A percentile compares a stretch with the other conserved stretches of the same genome.
Conservation (phyloP, 1,140 invertebrate genomes). For the Atta cephalotes region DNA sequence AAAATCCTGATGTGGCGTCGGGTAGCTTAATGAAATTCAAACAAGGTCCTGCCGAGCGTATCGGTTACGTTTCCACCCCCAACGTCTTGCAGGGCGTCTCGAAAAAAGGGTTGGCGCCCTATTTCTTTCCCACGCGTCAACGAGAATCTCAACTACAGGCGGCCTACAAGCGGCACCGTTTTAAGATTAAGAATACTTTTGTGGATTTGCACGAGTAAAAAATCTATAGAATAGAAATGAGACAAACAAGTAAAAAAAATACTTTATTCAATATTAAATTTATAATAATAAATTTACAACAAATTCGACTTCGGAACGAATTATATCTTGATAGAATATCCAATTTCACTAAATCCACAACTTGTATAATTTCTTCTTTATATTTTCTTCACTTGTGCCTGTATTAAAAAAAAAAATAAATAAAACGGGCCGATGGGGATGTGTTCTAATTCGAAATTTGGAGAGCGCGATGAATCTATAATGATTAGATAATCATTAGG, state of each 20-base stretch:
- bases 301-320: background rate
- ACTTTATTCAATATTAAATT: background rate
- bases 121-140: constrained; percentile 69
- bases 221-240: background rate
- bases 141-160: constrained; percentile 14
- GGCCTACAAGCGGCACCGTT: background rate
- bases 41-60: constrained; percentile 62
- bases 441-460: constrained; percentile 3
- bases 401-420: too few relatives aligned
- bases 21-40: constrained; percentile 72
- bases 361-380: background rate
- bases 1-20: constrained; percentile 58
- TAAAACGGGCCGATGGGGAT: background rate
- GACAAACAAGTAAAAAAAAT: background rate
- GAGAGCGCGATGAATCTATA: constrained; percentile 17
- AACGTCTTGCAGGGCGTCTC: constrained; percentile 62
- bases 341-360: background rate
- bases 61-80: constrained; percentile 73
- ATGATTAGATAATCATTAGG: constrained; percentile 50
- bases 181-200: background rate
- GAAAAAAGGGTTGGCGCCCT: constrained; percentile 72
- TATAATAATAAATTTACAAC: background rate
- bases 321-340: background rate
- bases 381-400: background rate
- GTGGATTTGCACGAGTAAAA: background rate